Base-by-base conservation (phyloP, 2,113 vertebrate species). In the Takifugu bimaculatus region DNA sequence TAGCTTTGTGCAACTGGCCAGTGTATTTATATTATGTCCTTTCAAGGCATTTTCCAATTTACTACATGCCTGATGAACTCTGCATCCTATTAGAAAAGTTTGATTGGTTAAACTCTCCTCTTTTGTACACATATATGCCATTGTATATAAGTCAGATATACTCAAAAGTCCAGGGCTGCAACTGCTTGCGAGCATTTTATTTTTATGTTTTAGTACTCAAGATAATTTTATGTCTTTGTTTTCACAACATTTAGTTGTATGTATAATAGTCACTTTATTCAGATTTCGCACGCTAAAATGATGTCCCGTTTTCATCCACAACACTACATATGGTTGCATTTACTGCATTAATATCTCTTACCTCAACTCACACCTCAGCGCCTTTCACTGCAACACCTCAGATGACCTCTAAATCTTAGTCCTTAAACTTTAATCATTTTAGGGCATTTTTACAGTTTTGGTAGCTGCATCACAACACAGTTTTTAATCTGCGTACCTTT, bases 391-490 rank as follows among this genome's bases (percentile, higher is more conserved):
- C 27, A 50, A 50, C 52, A 45, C 26, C 50, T 61, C n/a, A 61
- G 12, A 11, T 54, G 6, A 42, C 4, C 2, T 5, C 2, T 57
- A 42, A 15, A 56, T 67, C 26, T 27, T 5, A 45, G 6, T 59
- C 39, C 10, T 53, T 59, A 13, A 53, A 9, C 20, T 29, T 35
- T 60, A 29, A 56, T 14, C n/a, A 48, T 42, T 64, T 57, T 20
- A n/a, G 20, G 20, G 48, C 15, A 32, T 64, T 50, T 66, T 57
- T 58, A 63, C 29, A 5, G 35, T 35, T 51, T 47, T 57, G 55
- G 45, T 42, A 65, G 27, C 25, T 51, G 48, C 48, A 50, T 10
- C 5, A 50, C 48, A 25, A 20, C 6, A 39, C 15, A 51, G 32
- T 49, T 42, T 59, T 7, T 39, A 39, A 39, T 43, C 58, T 25